Base-by-base conservation (phyloP, 2,797 vertebrate genomes). In the Myotis planiceps region DNA sequence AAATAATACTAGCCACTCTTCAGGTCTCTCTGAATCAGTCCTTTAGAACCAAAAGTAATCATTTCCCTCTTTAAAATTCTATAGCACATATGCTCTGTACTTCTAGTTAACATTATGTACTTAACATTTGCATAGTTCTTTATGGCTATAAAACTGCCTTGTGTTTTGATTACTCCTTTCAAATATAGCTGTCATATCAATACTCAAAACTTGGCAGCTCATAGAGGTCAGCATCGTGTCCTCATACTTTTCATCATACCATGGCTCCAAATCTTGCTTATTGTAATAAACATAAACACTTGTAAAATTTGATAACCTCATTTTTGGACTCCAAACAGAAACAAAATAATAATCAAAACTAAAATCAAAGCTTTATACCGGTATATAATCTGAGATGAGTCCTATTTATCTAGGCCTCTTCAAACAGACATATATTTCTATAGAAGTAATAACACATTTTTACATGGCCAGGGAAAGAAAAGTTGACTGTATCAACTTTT, bases 41-140 rank as follows among this genome's bases (percentile, higher is more conserved):
- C 37, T 78, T 78, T 63, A 58, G 0, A 81, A 9, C 25, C 37
- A 32, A 85, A 89, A 75, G 10, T n/a, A 83, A 66, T 80, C 42
- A 81, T 66, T 87, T 63, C 39, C 9, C 15, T 68, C 8, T 29
- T 88, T 72, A 63, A 93, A 82, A 72, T 81, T 60, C 69, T 75
- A 29, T 39, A 68, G 55, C 55, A 90, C n/a, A 80, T 65, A 72
- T 12, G 53, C 39, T 37, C 75, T 63, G 21, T 55, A 45, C 14
- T 89, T 92, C 74, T 84, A 89, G 58, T 84, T 92, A 79, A 42
- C 27, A 65, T 66, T 42, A 53, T 60, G 15, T 81, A 78, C 47
- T 94, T 92, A 90, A 51, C 27, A 72, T 74, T 94, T 94, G n/a
- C 51, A 45, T 45, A 55, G 25, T 63, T 92, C 34, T 82, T 93